phyloP scores from a whole-genome alignment of 2,888 invertebrate genomes.

The Drosophila flavopinicola region DNA sequence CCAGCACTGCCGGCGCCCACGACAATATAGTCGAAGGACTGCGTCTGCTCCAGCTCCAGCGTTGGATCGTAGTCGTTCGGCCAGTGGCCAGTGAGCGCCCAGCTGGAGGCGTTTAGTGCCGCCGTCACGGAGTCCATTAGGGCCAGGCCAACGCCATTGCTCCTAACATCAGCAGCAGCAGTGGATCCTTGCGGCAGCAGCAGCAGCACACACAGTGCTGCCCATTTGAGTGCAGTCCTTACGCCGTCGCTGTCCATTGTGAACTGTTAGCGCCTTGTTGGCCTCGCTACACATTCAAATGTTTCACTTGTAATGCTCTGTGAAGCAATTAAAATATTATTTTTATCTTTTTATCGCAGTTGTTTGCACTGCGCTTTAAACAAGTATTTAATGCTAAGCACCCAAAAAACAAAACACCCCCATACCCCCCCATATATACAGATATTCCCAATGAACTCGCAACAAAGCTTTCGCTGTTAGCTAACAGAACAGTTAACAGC shows the following conservation, averaged over 20 bases:
- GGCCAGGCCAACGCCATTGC: slow-evolving; percentile 53
- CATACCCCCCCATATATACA: background rate
- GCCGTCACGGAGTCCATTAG: slow-evolving; percentile 54
- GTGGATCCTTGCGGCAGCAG: background rate
- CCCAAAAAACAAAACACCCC: background rate
- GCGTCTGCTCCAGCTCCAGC: background rate
- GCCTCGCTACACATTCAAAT: background rate
- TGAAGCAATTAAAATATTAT: slow-evolving; percentile 15
- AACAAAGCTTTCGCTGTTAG: slow-evolving; percentile 25
- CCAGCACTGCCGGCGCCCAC: slow-evolving; percentile 88
- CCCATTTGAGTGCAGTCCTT: background rate
- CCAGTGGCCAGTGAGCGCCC: slow-evolving; percentile 85
- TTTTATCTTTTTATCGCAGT: slow-evolving; percentile 4
- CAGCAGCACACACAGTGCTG: background rate
- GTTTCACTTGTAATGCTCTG: background rate
- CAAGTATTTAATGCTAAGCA: background rate
- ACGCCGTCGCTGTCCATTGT: slow-evolving; percentile 26
- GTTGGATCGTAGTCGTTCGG: slow-evolving; percentile 78
- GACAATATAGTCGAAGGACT: slow-evolving; percentile 86
- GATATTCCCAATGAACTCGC: background rate
- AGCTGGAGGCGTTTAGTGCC: slow-evolving; percentile 70
- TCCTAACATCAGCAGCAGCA: slow-evolving; percentile 4
- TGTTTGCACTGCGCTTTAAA: slow-evolving; percentile 28
- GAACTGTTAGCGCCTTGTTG: slow-evolving; percentile 22
- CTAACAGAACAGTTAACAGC: slow-evolving; percentile 8